Evolutionary conservation across 2,888 invertebrate genomes (phyloP), one percentile per base, ranked within the genome.

Genomic region (Campopleginae sp.): DNA sequence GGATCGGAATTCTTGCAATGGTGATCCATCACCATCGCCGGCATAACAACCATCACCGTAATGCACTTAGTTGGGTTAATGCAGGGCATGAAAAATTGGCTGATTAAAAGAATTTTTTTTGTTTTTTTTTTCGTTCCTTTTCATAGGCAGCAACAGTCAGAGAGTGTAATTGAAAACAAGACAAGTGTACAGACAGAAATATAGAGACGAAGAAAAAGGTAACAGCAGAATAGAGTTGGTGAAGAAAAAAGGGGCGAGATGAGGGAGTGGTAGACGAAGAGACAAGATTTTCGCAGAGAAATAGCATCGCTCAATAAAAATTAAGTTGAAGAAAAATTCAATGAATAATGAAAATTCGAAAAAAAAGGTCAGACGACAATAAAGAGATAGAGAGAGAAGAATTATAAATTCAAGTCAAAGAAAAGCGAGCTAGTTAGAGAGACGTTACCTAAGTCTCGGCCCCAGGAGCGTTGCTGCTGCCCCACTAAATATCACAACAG

Each of bases 401-500:
- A 68, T 83, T 86, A 84, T 79, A 38, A 81, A 84, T 74, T 61
- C 63, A 66, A 85, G 85, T 61, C 51, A 48, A 84, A 81, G 74
- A 70, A 90, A 93, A 93, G 91, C 92, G 92, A 93, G 91, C 93
- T 92, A 93, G 92, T 89, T 89, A 89, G 91, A 92, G 89, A 92
- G 93, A 94, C 92, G 94, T 95, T 95, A 95, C 95, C 95, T 95
- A 95, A 94, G 94, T 95, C 95, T 92, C 95, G 94, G 94, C 95
- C 94, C 95, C 95, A 95, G 94, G 95, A 95, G 94, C 95, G 95
- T 93, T 95, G 95, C 94, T 95, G 95, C 93, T 94, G 95, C 94
- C 95, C 95, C 95, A 95, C 95, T 95, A 95, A 94, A 95, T 93
- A 93, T 92, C 92, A 93, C 90, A 93, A 93, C 89, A 93, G 90